phyloP scores from a whole-genome alignment of 2,113 vertebrate genomes.

The Muntiacus reevesi region DNA sequence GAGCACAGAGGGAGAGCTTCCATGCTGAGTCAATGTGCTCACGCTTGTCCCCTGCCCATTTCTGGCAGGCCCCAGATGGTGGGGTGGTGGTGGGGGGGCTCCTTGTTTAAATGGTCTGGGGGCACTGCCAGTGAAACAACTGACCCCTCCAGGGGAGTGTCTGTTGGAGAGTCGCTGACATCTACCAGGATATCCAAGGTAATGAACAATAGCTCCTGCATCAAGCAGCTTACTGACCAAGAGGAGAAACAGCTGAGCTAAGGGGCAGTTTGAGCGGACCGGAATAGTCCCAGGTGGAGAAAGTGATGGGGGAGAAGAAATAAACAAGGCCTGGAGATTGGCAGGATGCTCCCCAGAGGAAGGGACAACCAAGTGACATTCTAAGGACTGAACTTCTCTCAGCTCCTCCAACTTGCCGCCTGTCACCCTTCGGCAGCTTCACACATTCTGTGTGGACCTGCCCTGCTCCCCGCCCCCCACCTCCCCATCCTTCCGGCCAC shows the following conservation, averaged over 20 bases:
- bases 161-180: neutral
- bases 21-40: neutral
- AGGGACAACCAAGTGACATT: neutral
- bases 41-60: neutral
- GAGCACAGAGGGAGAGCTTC: neutral
- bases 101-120: neutral
- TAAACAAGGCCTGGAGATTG: neutral
- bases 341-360: neutral
- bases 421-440: neutral
- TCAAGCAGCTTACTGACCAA: neutral
- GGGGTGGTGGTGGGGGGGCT: neutral
- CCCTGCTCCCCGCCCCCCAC: neutral
- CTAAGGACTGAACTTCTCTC: neutral
- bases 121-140: neutral
- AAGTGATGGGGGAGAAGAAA: neutral
- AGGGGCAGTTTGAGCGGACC: neutral
- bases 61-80: neutral
- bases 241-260: neutral
- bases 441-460: neutral
- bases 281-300: neutral
- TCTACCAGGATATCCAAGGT: neutral
- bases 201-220: neutral
- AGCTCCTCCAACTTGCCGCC: neutral
- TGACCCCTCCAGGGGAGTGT: neutral
- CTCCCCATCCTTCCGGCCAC: neutral